A percentile compares a stretch with the other conserved stretches of the same genome.
Conservation (phyloP, 1,140 invertebrate genomes). For the Pachyrhynchus sulphureomaculatus region DNA sequence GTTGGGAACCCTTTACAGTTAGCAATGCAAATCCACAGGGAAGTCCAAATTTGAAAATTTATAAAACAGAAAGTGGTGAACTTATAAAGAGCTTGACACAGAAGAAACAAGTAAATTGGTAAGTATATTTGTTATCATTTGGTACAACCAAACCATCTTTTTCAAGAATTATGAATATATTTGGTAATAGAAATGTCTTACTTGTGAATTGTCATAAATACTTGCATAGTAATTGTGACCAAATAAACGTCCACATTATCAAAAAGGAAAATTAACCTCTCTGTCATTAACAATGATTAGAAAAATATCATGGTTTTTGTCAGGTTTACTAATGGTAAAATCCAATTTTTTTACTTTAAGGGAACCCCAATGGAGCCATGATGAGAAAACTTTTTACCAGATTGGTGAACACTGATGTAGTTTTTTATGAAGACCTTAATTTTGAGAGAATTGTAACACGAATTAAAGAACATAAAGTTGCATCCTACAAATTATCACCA, state of each 20-base stretch:
- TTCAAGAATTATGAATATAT: no score
- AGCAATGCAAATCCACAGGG: slow-evolving; percentile 66
- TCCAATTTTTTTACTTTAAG: slow-evolving; percentile 53
- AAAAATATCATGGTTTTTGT: background rate
- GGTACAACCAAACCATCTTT: no score
- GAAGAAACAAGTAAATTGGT: slow-evolving; percentile 82
- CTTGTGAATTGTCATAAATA: no score
- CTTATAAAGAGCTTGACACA: slow-evolving; percentile 74
- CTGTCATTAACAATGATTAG: background rate
- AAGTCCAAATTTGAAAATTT: slow-evolving; percentile 76
- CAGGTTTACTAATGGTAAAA: slow-evolving; percentile 1
- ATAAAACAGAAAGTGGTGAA: slow-evolving; percentile 69
- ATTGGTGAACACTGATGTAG: slow-evolving; percentile 74
- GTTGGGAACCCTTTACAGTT: slow-evolving; percentile 73
- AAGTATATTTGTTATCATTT: slow-evolving; percentile 40
- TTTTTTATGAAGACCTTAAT: slow-evolving; percentile 75
- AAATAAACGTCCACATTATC: no score
- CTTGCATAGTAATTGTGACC: no score
- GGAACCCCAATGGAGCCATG: slow-evolving; percentile 83
- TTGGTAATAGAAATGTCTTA: no score
- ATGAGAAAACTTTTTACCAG: slow-evolving; percentile 81
- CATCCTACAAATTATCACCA: slow-evolving; percentile 74
- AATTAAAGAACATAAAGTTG: slow-evolving; percentile 72
- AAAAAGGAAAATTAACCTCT: no score
- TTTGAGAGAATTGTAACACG: slow-evolving; percentile 64